Conservation (phyloP, 2,113 vertebrate genomes). For the Tauraco erythrolophus region DNA sequence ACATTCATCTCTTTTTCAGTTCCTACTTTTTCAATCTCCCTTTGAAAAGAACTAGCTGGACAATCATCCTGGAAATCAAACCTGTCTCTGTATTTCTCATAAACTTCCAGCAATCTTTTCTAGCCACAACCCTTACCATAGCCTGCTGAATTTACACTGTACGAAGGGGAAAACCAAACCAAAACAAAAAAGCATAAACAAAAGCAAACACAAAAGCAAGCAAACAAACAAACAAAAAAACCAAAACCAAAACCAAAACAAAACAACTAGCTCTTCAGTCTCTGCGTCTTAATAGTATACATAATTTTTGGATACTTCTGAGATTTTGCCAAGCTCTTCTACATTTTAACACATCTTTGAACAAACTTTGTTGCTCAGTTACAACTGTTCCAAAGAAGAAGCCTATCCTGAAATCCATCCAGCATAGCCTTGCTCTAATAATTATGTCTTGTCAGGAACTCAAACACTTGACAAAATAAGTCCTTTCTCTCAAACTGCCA, state of each 20-base stretch:
- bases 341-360: not conserved
- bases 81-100: not conserved
- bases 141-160: not conserved
- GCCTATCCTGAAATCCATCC: not conserved
- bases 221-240: no score
- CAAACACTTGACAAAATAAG: not conserved
- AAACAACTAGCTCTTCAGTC: not conserved
- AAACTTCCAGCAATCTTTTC: not conserved
- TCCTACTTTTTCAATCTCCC: not conserved
- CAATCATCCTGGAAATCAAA: not conserved
- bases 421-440: not conserved
- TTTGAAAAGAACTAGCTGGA: not conserved
- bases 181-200: no score
- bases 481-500: not conserved
- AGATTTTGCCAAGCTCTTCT: not conserved
- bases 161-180: not conserved
- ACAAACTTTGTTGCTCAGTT: not conserved
- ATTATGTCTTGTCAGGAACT: not conserved
- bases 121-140: not conserved
- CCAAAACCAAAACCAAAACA: no score
- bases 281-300: not conserved
- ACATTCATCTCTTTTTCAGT: not conserved
- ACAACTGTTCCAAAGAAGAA: not conserved
- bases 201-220: no score
- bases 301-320: not conserved